These are phyloP conservation scores for Scylla paramamosain DNA, from an alignment of 1,140 invertebrate species.

Conservation along the genomic window DNA sequence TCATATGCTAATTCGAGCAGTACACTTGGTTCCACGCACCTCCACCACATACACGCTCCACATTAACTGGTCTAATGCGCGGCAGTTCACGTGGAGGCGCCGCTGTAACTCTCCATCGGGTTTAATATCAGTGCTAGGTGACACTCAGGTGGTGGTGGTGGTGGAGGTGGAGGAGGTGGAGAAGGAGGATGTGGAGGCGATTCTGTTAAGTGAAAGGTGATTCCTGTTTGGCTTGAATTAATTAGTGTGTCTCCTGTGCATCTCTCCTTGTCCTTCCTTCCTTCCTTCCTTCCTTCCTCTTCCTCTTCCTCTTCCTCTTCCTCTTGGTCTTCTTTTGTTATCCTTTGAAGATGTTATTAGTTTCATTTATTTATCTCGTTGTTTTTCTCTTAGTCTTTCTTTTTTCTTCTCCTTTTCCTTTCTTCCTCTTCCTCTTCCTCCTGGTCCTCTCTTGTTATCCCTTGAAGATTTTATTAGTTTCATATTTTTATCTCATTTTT, in stretches of 20 bases:
- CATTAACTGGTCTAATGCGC: conserved; percentile 13
- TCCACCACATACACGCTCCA: background rate
- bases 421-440: too few species aligned
- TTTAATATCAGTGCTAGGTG: conserved; percentile 10
- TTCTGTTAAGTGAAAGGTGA: background rate
- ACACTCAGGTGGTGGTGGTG: background rate
- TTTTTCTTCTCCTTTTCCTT: too few species aligned
- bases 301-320: background rate
- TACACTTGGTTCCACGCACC: background rate
- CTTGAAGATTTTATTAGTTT: too few species aligned
- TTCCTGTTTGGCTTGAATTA: background rate
- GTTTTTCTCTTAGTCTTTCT: too few species aligned
- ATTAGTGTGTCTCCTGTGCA: background rate
- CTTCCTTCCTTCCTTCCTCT: background rate
- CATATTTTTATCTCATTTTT: too few species aligned
- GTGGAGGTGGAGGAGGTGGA: background rate
- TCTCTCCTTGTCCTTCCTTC: too few species aligned
- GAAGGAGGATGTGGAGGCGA: background rate
- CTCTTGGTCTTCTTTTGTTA: background rate
- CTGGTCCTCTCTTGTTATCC: too few species aligned
- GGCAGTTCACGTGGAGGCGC: background rate
- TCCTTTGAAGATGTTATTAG: too few species aligned
- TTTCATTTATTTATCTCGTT: too few species aligned
- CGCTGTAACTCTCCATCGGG: background rate
- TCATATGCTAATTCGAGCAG: too few species aligned